phyloP scores from a whole-genome alignment of 1,140 invertebrate genomes.

The Lordiphosa mommai region DNA sequence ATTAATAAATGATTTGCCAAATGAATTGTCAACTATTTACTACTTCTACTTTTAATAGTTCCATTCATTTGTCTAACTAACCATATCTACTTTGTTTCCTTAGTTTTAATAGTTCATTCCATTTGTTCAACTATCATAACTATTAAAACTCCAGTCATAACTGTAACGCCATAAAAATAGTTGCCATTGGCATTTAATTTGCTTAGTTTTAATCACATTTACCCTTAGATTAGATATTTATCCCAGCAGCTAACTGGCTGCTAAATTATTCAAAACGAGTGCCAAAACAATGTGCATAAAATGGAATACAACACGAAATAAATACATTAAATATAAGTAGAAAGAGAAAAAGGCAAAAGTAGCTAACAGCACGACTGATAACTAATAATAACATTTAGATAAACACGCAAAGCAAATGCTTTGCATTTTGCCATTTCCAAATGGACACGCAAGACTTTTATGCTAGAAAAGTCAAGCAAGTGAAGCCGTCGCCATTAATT shows the following conservation, averaged over 20 bases:
- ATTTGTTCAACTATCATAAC: no score
- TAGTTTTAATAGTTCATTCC: no score
- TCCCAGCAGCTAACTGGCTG: constrained; percentile 17
- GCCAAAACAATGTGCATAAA: constrained; percentile 32
- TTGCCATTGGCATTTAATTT: constrained; percentile 33
- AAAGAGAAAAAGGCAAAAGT: constrained; percentile 42
- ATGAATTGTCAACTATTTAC: no score
- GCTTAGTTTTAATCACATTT: constrained; percentile 57
- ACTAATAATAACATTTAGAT: constrained; percentile 71
- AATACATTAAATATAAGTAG: constrained; percentile 46
- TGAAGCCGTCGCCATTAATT: constrained; percentile 31
- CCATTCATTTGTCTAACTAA: no score
- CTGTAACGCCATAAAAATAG: no score
- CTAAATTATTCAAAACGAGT: constrained; percentile 47
- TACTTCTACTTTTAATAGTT: no score
- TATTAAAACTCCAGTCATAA: no score
- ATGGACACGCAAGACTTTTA: constrained; percentile 30
- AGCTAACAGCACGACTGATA: constrained; percentile 46
- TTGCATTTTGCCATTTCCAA: constrained; percentile 44
- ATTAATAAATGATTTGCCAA: no score
- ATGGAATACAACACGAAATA: constrained; percentile 53
- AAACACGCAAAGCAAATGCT: constrained; percentile 66
- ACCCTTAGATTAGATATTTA: constrained; percentile 8
- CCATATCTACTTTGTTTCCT: no score
- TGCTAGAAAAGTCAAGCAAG: constrained; percentile 49